phyloP scores from a whole-genome alignment of 2,113 vertebrate genomes.

The Xiphophorus maculatus region DNA sequence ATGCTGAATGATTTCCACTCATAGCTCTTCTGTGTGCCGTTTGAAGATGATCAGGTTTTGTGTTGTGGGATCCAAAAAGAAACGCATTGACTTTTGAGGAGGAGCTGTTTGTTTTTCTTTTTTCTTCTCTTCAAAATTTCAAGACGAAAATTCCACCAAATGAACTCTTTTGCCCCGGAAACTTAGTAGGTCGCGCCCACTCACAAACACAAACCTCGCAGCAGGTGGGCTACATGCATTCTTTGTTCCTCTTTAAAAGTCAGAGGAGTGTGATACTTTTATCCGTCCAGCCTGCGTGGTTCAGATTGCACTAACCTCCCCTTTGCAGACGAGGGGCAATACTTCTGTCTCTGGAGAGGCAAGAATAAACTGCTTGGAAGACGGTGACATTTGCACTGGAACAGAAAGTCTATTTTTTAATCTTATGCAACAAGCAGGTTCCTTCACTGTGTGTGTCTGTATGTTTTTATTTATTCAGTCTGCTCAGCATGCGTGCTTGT shows the following conservation, averaged over 20 bases:
- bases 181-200: not conserved
- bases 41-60: constrained; percentile 30
- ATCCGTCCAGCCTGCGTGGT: constrained; percentile 63
- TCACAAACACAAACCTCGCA: not conserved
- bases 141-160: constrained; percentile 25
- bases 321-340: constrained; percentile 45
- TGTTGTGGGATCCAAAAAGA: constrained; percentile 41
- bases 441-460: constrained; percentile 42
- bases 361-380: constrained; percentile 45
- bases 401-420: constrained; percentile 70
- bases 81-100: constrained; percentile 6
- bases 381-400: constrained; percentile 62
- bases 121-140: constrained; percentile 13
- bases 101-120: constrained; percentile 7
- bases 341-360: constrained; percentile 39
- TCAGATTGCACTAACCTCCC: constrained; percentile 72
- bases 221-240: not conserved
- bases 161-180: constrained; percentile 4
- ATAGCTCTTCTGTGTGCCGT: constrained; percentile 29
- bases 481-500: constrained; percentile 32
- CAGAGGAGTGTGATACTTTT: constrained; percentile 21
- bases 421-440: constrained; percentile 63
- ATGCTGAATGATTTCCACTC: constrained; percentile 49
- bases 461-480: constrained; percentile 60
- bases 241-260: not conserved